These are phyloP conservation scores for Lacanobia wlatinum DNA, from an alignment of 2,888 invertebrate genomes.

Conservation along the genomic window DNA sequence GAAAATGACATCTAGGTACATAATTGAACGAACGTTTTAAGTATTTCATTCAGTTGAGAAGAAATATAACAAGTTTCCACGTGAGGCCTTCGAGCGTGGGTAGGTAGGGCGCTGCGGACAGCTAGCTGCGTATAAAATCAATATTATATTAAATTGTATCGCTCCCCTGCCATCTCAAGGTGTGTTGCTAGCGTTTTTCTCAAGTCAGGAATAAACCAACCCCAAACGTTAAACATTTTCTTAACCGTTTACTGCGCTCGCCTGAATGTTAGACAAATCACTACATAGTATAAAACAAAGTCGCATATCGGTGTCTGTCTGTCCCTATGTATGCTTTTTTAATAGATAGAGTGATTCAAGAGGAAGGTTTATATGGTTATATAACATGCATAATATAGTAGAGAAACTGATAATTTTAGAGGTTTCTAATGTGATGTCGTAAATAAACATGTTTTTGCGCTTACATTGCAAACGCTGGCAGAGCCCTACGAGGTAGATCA, in stretches of 20 bases:
- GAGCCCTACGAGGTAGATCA: too few species aligned
- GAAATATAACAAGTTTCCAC: conserved; percentile 23
- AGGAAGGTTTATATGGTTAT: too few species aligned
- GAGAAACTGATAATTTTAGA: too few species aligned
- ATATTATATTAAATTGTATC: conserved; percentile 58
- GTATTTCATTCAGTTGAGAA: not conserved
- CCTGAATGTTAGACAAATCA: not conserved
- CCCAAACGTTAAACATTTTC: not conserved
- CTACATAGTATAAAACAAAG: too few species aligned
- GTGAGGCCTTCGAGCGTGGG: conserved; percentile 27
- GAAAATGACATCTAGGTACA: conserved; percentile 12
- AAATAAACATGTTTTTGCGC: too few species aligned
- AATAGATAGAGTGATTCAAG: too few species aligned
- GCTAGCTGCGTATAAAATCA: conserved; percentile 51
- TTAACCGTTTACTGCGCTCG: conserved; percentile 14
- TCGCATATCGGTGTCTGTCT: too few species aligned
- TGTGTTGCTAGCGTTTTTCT: conserved; percentile 27
- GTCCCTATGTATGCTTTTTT: too few species aligned
- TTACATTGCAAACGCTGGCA: too few species aligned
- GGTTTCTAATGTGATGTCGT: too few species aligned
- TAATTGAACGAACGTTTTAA: conserved; percentile 1
- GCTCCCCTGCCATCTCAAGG: conserved; percentile 33
- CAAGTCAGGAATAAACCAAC: conserved; percentile 8
- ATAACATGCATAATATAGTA: too few species aligned
- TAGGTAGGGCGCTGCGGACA: conserved; percentile 33